phyloP scores from a whole-genome alignment of 1,140 invertebrate genomes.

The Bathynomus jamesi region DNA sequence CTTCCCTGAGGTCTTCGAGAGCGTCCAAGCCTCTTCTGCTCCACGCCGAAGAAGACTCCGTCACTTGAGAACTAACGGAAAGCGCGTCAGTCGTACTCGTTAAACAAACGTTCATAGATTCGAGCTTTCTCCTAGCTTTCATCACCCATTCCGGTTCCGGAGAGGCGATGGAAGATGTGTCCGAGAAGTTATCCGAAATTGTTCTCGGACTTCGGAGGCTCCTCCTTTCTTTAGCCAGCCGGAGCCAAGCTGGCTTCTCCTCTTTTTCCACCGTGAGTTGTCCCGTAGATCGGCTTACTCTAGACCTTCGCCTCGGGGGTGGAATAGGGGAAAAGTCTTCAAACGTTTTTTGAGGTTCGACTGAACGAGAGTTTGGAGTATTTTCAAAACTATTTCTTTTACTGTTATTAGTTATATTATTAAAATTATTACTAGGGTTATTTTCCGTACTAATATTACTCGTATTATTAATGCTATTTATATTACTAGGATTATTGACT shows the following conservation, averaged over 20 bases:
- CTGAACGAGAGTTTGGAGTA: no score
- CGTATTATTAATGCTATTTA: no score
- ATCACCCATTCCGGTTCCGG: slow-evolving; percentile 29
- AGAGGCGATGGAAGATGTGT: slow-evolving; percentile 10
- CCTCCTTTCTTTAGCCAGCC: slow-evolving; percentile 30
- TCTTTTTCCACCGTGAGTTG: slow-evolving; percentile 27
- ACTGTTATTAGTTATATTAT: no score
- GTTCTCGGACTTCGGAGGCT: slow-evolving; percentile 22
- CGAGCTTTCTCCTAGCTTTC: slow-evolving; percentile 18
- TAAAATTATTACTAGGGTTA: no score
- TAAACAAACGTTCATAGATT: slow-evolving; percentile 27
- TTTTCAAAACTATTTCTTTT: no score
- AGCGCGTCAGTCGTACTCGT: slow-evolving; percentile 28
- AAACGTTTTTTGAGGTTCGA: no score
- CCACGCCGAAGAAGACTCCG: slow-evolving; percentile 36
- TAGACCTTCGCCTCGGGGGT: slow-evolving; percentile 18
- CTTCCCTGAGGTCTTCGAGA: slow-evolving; percentile 30
- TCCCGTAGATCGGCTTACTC: slow-evolving; percentile 19
- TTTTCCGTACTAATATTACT: no score
- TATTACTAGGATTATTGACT: no score
- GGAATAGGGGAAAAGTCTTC: slow-evolving; percentile 19
- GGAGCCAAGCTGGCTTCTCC: slow-evolving; percentile 25
- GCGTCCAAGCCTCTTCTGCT: slow-evolving; percentile 35
- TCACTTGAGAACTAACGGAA: slow-evolving; percentile 27
- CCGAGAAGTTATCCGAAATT: background rate